Conservation (phyloP, 2,888 invertebrate species). For the Balanococcus diminutus region DNA sequence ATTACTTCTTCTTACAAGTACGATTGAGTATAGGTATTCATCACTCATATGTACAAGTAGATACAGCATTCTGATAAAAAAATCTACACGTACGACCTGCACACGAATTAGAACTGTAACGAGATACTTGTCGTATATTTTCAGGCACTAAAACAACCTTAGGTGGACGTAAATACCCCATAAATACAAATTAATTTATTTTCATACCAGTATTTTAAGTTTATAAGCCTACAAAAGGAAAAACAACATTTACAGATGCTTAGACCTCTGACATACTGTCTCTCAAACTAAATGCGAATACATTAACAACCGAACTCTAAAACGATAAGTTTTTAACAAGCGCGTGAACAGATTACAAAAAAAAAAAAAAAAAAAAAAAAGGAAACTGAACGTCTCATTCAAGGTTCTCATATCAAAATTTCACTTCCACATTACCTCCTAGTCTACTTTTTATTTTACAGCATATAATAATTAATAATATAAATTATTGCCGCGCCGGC, state of each 20-base stretch:
- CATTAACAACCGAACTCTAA: not conserved
- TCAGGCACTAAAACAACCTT: not conserved
- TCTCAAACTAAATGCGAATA: not conserved
- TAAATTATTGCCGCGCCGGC: not conserved
- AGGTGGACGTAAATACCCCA: slow-evolving; percentile 13
- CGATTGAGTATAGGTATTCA: too few relatives aligned
- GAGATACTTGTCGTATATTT: not conserved
- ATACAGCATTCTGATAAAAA: not conserved
- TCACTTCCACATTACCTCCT: not conserved
- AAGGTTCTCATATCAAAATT: slow-evolving; percentile 12
- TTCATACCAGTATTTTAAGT: slow-evolving; percentile 11
- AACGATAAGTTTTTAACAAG: not conserved
- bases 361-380: not conserved
- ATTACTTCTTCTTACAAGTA: too few relatives aligned
- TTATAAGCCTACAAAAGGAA: slow-evolving; percentile 16
- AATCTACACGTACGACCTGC: slow-evolving; percentile 4
- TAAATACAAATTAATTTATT: slow-evolving; percentile 29
- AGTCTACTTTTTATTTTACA: not conserved
- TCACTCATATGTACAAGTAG: not conserved
- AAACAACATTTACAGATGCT: slow-evolving; percentile 19
- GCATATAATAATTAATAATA: slow-evolving; percentile 8
- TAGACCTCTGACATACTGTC: not conserved
- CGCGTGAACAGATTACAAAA: not conserved
- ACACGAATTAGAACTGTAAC: slow-evolving; percentile 26
- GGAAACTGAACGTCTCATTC: not conserved